Conservation (phyloP, 2,888 invertebrate genomes). For the Bugulina stolonifera region DNA sequence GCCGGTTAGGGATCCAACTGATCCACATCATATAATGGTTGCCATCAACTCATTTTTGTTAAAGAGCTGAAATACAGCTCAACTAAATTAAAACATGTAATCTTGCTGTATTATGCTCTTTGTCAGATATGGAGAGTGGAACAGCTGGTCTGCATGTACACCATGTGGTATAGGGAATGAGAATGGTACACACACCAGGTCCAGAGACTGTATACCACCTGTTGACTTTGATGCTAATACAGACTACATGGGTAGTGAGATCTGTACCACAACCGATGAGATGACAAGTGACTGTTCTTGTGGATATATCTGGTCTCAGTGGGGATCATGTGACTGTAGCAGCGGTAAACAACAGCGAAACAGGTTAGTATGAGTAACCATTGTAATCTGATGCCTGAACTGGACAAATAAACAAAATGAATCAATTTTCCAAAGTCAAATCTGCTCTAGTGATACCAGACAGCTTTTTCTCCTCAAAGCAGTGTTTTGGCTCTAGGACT, state of each 20-base stretch:
- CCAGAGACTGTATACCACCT: background rate
- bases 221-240: background rate
- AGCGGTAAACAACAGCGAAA: slow-evolving; percentile 1
- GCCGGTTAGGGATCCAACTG: background rate
- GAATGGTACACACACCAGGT: slow-evolving; percentile 4
- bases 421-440: no score
- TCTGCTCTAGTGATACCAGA: no score
- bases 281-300: background rate
- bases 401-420: no score
- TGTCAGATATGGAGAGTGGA: background rate
- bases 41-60: no score
- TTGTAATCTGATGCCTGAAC: no score
- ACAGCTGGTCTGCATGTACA: background rate
- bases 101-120: no score
- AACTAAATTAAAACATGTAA: no score
- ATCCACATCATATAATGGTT: no score
- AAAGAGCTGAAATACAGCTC: no score
- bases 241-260: background rate
- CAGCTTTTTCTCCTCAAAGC: no score
- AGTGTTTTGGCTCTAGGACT: no score
- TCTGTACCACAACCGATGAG: background rate
- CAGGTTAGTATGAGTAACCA: background rate
- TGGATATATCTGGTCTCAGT: slow-evolving; percentile 21
- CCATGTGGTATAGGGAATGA: slow-evolving; percentile 9
- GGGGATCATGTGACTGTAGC: slow-evolving; percentile 14